phyloP scores from a whole-genome alignment of 1,140 invertebrate genomes.

The Drosophila lacertosa region DNA sequence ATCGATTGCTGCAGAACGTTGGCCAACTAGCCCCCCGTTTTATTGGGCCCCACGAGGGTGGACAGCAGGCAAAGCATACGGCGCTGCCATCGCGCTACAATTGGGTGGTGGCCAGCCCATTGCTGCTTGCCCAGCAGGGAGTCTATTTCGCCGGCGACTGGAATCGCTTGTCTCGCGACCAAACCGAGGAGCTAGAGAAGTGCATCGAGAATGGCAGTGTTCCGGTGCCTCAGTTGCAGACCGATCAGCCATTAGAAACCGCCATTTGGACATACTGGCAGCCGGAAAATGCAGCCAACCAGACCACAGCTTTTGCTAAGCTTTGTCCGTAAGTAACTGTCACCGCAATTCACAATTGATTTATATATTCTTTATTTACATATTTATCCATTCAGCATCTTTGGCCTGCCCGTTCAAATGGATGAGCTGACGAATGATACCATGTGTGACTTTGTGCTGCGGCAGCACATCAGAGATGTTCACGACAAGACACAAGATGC shows the following conservation, averaged over 20 bases:
- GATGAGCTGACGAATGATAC: conserved; percentile 45
- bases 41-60: conserved; percentile 60
- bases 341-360: not conserved
- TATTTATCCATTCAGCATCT: conserved; percentile 49
- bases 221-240: conserved; percentile 32
- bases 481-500: conserved; percentile 33
- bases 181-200: conserved; percentile 47
- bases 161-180: conserved; percentile 57
- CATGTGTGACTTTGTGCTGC: conserved; percentile 53
- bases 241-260: conserved; percentile 51
- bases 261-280: conserved; percentile 77
- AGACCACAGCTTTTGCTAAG: conserved; percentile 48
- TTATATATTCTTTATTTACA: conserved; percentile 3
- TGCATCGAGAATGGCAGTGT: conserved; percentile 67
- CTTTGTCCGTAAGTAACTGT: conserved; percentile 55
- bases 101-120: conserved; percentile 64
- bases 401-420: conserved; percentile 74
- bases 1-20: conserved; percentile 53
- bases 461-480: conserved; percentile 13
- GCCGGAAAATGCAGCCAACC: conserved; percentile 54
- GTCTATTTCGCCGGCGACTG: conserved; percentile 76
- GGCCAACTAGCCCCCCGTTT: conserved; percentile 70
- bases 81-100: conserved; percentile 44
- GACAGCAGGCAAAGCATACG: conserved; percentile 18
- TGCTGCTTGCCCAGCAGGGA: conserved; percentile 71